A percentile compares a stretch with the other conserved stretches of the same genome.
Conservation (phyloP, 1,140 invertebrate genomes). For the Leucophenga varia region DNA sequence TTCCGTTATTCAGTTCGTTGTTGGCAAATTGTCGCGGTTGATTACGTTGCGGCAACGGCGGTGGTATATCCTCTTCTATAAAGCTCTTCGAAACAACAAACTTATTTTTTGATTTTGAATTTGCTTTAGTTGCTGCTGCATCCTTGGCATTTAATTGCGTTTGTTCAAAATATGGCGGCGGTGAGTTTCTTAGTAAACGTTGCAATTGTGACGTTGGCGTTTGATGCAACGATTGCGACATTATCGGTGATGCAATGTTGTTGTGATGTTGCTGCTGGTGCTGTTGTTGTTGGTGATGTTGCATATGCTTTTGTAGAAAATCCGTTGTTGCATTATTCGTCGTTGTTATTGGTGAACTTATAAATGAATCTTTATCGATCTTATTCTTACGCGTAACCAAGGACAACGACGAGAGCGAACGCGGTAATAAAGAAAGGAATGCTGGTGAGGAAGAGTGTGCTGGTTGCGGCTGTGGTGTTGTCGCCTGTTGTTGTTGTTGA, state of each 20-base stretch:
- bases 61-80: constrained; percentile 58
- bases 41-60: constrained; percentile 59
- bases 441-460: constrained; percentile 46
- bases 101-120: constrained; percentile 29
- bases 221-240: constrained; percentile 48
- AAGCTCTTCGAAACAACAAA: constrained; percentile 37
- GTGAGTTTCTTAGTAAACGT: constrained; percentile 17
- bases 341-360: constrained; percentile 30
- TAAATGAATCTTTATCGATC: constrained; percentile 44
- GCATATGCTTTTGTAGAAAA: constrained; percentile 23
- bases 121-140: constrained; percentile 7
- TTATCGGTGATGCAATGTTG: constrained; percentile 10
- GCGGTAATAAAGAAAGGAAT: constrained; percentile 60
- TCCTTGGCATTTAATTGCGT: constrained; percentile 40
- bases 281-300: constrained; percentile 20
- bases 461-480: constrained; percentile 32
- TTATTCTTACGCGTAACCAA: constrained; percentile 53
- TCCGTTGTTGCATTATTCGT: constrained; percentile 35
- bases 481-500: constrained; percentile 40
- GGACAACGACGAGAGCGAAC: constrained; percentile 60
- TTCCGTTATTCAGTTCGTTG: constrained; percentile 4
- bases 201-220: constrained; percentile 25
- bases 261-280: constrained; percentile 13
- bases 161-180: constrained; percentile 28
- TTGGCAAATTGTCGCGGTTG: constrained; percentile 28